These are phyloP conservation scores for Caranx melampygus DNA, from an alignment of 2,113 vertebrate species.

Conservation along the genomic window DNA sequence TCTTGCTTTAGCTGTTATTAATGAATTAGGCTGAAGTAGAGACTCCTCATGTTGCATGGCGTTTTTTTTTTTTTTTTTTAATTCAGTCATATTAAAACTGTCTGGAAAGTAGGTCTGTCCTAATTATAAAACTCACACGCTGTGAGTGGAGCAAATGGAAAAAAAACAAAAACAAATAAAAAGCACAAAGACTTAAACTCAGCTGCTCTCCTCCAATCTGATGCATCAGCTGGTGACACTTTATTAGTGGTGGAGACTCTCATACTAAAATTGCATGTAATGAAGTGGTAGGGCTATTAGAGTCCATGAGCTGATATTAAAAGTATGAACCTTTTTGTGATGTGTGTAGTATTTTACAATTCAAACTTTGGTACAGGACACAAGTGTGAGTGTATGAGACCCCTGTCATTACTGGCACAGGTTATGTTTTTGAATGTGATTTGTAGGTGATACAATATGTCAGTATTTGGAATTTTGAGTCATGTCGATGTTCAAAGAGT, in stretches of 20 bases:
- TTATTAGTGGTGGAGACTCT: constrained; percentile 42
- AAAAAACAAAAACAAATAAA: constrained; percentile 4
- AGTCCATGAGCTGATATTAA: constrained; percentile 4
- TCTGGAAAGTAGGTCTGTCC: constrained; percentile 52
- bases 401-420: too few species aligned
- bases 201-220: constrained; percentile 29
- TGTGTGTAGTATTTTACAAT: constrained; percentile 1
- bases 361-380: neutral
- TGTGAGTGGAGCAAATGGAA: constrained; percentile 30
- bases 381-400: neutral
- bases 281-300: constrained; percentile 13
- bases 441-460: neutral
- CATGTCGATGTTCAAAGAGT: neutral
- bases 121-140: constrained; percentile 60
- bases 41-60: constrained; percentile 6
- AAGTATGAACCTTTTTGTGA: neutral
- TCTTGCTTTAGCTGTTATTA: constrained; percentile 33
- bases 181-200: neutral
- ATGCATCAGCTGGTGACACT: constrained; percentile 19
- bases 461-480: neutral
- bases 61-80: constrained; percentile 3
- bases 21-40: constrained; percentile 36
- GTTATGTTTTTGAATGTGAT: neutral
- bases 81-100: constrained; percentile 45
- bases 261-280: constrained; percentile 35